A percentile compares a stretch with the other conserved stretches of the same genome.
Evolutionary conservation across 1,140 invertebrate species (phyloP).

Genomic region (Procambarus clarkii): DNA sequence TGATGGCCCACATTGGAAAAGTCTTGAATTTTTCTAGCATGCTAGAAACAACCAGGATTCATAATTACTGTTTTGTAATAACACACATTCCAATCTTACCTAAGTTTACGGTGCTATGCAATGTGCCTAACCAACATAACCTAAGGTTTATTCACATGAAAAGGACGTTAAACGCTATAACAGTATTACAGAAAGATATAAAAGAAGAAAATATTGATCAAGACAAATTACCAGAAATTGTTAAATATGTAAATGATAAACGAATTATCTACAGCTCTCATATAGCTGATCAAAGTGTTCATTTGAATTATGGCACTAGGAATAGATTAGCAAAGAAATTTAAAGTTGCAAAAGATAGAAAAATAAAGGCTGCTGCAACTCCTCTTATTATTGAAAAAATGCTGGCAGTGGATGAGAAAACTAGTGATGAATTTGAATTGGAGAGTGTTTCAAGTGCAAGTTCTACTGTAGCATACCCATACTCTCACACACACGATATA

Average conservation of each 20-base stretch:
- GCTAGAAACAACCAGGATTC: no score
- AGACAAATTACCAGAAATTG: slow-evolving; percentile 6
- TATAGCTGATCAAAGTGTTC: slow-evolving; percentile 6
- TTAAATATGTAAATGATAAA: not conserved
- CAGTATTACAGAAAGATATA: not conserved
- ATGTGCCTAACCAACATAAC: not conserved
- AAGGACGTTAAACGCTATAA: not conserved
- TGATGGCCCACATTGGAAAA: no score
- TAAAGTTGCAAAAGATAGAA: not conserved
- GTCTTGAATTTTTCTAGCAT: no score
- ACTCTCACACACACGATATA: slow-evolving; percentile 10
- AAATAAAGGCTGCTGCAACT: not conserved
- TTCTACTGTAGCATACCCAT: slow-evolving; percentile 5
- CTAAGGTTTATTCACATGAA: slow-evolving; percentile 1
- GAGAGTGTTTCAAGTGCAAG: not conserved
- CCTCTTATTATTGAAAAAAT: slow-evolving; percentile 41
- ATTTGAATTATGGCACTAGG: not conserved
- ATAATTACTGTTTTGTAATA: no score
- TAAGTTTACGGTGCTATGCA: not conserved
- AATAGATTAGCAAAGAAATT: not conserved
- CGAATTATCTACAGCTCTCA: slow-evolving; percentile 38
- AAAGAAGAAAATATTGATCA: not conserved
- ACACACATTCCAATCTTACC: not conserved
- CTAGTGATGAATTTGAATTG: not conserved
- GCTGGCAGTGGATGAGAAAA: not conserved